Evolutionary conservation across 2,113 vertebrate species (phyloP).

Genomic region (Plecturocebus donacophilus): DNA sequence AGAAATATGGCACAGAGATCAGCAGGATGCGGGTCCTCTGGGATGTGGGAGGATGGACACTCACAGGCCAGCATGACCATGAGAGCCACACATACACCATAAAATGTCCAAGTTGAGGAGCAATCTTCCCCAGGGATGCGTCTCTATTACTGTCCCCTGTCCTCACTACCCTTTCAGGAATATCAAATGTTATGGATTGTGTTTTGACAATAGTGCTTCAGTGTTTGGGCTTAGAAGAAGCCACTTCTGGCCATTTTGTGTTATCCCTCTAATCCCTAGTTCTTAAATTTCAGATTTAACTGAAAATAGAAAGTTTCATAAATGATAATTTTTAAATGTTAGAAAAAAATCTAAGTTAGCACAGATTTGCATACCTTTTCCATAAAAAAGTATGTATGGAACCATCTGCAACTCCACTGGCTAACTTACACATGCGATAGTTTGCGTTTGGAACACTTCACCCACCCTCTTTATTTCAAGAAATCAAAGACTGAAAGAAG

Average conservation of each 20-base stretch:
- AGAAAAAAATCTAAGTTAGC: not conserved
- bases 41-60: not conserved
- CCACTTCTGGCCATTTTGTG: not conserved
- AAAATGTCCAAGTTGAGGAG: accelerated
- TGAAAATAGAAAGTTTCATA: not conserved
- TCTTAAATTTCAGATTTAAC: not conserved
- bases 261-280: not conserved
- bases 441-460: not conserved
- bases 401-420: too few relatives aligned
- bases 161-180: not conserved
- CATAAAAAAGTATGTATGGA: not conserved
- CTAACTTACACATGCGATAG: too few relatives aligned
- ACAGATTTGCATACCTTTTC: not conserved
- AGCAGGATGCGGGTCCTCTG: not conserved
- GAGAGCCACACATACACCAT: not conserved
- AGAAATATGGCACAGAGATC: not conserved
- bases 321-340: not conserved
- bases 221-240: not conserved
- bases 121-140: accelerated
- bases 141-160: accelerated
- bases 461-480: not conserved
- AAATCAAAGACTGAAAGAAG: not conserved
- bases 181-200: accelerated
- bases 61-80: accelerated
- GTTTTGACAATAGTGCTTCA: too few relatives aligned